These are phyloP conservation scores for Pyrocephalus nanus DNA, from an alignment of 2,797 vertebrate species.

Conservation along the genomic window DNA sequence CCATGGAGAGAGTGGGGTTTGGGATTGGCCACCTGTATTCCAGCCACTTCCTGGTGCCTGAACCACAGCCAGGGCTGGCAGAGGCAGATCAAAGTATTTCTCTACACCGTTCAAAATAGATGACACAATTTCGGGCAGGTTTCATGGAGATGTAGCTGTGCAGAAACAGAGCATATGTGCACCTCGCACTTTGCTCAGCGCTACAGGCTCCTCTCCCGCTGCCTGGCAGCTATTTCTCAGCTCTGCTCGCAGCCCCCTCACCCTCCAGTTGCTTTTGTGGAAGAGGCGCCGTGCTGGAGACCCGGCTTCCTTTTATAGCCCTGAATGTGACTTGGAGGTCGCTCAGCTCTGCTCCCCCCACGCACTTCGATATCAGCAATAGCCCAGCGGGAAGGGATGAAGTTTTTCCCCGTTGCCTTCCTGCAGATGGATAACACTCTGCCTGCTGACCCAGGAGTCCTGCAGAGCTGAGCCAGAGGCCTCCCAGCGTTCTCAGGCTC, in stretches of 20 bases:
- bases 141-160: background rate
- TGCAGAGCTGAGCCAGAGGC: background rate
- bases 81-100: conserved; percentile 39
- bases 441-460: conserved; percentile 1
- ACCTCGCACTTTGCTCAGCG: conserved; percentile 28
- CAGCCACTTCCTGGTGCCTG: background rate
- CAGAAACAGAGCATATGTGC: conserved; percentile 62
- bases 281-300: conserved; percentile 53
- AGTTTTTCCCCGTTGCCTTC: background rate
- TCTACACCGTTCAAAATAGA: conserved; percentile 30
- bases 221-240: conserved; percentile 64
- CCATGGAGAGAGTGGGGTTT: background rate
- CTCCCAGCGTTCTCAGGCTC: background rate
- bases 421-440: background rate
- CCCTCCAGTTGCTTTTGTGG: conserved; percentile 60
- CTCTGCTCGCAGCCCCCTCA: conserved; percentile 57
- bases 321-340: conserved; percentile 51
- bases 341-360: background rate
- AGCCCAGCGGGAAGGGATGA: background rate
- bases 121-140: conserved; percentile 49
- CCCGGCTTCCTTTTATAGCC: conserved; percentile 63
- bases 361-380: background rate
- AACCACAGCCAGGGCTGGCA: background rate
- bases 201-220: conserved; percentile 54
- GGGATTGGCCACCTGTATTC: background rate